These are phyloP conservation scores for Ptychodera flava DNA, from an alignment of 35 echinoderm and acorn worm genomes.

Conservation along the genomic window DNA sequence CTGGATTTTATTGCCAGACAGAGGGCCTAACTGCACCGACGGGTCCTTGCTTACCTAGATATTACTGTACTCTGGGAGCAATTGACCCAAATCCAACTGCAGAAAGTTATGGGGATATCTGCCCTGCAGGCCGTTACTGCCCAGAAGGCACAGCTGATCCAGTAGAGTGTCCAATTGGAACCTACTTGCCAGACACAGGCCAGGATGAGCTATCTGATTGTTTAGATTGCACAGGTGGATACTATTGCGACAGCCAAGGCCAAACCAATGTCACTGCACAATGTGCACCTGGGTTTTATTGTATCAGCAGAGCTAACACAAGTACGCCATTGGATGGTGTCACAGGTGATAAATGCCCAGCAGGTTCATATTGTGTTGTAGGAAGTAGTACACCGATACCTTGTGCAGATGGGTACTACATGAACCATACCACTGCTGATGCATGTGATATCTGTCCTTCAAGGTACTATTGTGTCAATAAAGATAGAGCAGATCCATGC, in stretches of 20 bases:
- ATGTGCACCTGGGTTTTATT: slow-evolving; percentile 83
- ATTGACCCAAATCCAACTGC: slow-evolving; percentile 71
- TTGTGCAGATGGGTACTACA: slow-evolving; percentile 89
- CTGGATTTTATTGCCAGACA: slow-evolving; percentile 77
- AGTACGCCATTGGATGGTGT: slow-evolving; percentile 62
- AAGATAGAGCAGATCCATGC: slow-evolving; percentile 55
- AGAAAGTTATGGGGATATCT: slow-evolving; percentile 84
- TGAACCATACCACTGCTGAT: slow-evolving; percentile 95
- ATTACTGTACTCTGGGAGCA: slow-evolving; percentile 85
- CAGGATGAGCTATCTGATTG: slow-evolving; percentile 59
- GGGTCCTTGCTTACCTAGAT: slow-evolving; percentile 54
- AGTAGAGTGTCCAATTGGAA: slow-evolving; percentile 64
- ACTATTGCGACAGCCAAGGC: slow-evolving; percentile 65
- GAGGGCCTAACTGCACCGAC: slow-evolving; percentile 81
- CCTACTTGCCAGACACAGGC: slow-evolving; percentile 53
- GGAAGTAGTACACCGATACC: slow-evolving; percentile 58
- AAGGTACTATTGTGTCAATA: slow-evolving; percentile 84
- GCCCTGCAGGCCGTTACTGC: slow-evolving; percentile 82
- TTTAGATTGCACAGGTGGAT: slow-evolving; percentile 65
- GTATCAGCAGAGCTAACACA: slow-evolving; percentile 55
- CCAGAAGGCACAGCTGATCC: slow-evolving; percentile 60
- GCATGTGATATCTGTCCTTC: slow-evolving; percentile 84
- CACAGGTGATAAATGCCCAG: slow-evolving; percentile 71
- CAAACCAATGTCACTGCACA: slow-evolving; percentile 88
- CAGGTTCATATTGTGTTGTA: slow-evolving; percentile 65